Percentiles rank a stretch among this genome's conserved stretches.
phyloP scores from a whole-genome alignment of 2,113 vertebrate species.

The Puntigrus tetrazona region DNA sequence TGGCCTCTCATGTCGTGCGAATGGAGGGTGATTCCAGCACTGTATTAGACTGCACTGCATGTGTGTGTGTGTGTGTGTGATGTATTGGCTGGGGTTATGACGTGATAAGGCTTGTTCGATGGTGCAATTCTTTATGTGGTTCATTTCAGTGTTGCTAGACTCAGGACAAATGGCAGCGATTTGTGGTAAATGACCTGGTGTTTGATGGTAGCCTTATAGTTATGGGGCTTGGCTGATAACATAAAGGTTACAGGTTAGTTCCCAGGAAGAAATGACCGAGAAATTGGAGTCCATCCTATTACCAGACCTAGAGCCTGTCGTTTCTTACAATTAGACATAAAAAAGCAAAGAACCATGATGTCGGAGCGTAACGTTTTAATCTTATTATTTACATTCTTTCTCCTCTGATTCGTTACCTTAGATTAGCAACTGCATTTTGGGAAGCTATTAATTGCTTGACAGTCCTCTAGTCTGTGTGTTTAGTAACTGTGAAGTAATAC shows the following conservation, averaged over 20 bases:
- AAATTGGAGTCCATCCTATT: background rate
- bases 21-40: background rate
- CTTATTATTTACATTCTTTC: background rate
- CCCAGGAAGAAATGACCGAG: background rate
- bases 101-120: background rate
- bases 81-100: background rate
- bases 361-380: background rate
- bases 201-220: background rate
- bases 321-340: background rate
- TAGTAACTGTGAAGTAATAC: background rate
- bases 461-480: background rate
- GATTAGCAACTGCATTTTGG: background rate
- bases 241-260: background rate
- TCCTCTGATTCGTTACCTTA: background rate
- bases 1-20: background rate
- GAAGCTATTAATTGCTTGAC: background rate
- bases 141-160: slow-evolving; percentile 7
- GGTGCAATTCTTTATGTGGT: slow-evolving; percentile 8
- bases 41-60: background rate
- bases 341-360: background rate
- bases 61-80: background rate
- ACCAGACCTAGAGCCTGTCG: background rate
- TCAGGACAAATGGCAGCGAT: background rate
- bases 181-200: slow-evolving; percentile 5
- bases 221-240: background rate